Percentiles rank a stretch among this genome's conserved stretches.
Conservation (phyloP, 2,888 invertebrate genomes). For the Cylindroiulus punctatus region DNA sequence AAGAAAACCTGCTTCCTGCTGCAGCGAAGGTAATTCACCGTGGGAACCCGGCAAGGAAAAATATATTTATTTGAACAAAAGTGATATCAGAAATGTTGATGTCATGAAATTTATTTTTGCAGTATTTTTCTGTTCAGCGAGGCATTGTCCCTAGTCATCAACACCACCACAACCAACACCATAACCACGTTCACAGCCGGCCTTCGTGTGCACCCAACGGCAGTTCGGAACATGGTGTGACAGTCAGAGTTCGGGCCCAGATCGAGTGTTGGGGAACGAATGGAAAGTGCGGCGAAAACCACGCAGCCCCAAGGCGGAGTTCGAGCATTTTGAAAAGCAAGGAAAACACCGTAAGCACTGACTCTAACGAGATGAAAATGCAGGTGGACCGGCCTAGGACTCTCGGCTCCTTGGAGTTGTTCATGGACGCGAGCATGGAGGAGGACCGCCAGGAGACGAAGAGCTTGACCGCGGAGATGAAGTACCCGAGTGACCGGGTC, state of each 20-base stretch:
- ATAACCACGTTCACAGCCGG: background rate
- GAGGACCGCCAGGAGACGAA: background rate
- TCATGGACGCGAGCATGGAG: background rate
- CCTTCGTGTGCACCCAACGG: background rate
- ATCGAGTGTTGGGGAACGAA: background rate
- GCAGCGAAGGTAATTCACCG: background rate
- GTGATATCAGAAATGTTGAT: background rate
- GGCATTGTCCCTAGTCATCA: background rate
- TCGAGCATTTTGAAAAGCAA: background rate
- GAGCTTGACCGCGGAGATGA: background rate
- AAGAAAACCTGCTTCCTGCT: slow-evolving; percentile 1
- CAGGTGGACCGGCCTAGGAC: background rate
- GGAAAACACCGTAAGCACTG: background rate
- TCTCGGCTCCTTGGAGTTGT: background rate
- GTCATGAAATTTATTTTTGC: background rate
- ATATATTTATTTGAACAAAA: background rate
- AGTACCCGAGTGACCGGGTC: background rate
- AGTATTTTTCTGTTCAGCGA: background rate
- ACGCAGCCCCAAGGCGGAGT: background rate
- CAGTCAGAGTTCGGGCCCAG: background rate
- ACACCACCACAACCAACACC: background rate
- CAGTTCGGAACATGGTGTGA: background rate
- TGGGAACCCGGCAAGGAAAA: too few relatives aligned
- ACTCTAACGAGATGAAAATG: background rate
- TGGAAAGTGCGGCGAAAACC: background rate